Evolutionary conservation across 2,888 invertebrate species (phyloP), one percentile per base, ranked within the genome.

Genomic region (Drosophila paranaensis): DNA sequence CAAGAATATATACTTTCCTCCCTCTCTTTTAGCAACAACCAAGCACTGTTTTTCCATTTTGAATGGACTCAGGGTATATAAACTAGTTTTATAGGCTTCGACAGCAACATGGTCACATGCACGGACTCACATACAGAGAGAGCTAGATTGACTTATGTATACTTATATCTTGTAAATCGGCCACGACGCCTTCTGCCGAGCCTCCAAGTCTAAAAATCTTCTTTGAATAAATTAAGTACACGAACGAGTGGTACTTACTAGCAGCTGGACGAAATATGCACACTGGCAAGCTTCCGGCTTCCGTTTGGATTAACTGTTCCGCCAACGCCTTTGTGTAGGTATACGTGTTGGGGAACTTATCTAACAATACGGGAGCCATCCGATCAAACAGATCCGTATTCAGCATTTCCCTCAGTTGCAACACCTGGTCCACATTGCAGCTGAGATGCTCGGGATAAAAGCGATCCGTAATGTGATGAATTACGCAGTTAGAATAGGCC

Each of bases 251-350:
- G 27, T 27, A 46, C 74, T 16, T 54, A 78, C 74, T 73, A 9
- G 53, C 0, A 6, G 48, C 95, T 0, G 96, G 96, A 53, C 96
- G 93, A 77, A 95, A 94, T 60, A 96, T 94, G 68, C 95, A 95
- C 2, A 95, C 87, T 0, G 96, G 96, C 60, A 96, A 88, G 27
- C 93, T 93, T 51, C 91, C 93, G 0, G 94, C 94, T 79, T 95
- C 94, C 56, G 93, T 93, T 39, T 93, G 91, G 10, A 96, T 92
- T 16, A 94, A 86, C 74, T 94, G 94, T 89, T 96, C 96, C 0
- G 95, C 95, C 57, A 96, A 90, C 9, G 95, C 95, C 91, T 96
- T 96, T 5, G 96, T 96, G 90, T 94, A 95, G 2, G 95, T 94
- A 92, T 96, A 96, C 0, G 96, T 96, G 90, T 96, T 96, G 5